Evolutionary conservation across 2,888 invertebrate species (phyloP).

Genomic region (Eurois occulta): DNA sequence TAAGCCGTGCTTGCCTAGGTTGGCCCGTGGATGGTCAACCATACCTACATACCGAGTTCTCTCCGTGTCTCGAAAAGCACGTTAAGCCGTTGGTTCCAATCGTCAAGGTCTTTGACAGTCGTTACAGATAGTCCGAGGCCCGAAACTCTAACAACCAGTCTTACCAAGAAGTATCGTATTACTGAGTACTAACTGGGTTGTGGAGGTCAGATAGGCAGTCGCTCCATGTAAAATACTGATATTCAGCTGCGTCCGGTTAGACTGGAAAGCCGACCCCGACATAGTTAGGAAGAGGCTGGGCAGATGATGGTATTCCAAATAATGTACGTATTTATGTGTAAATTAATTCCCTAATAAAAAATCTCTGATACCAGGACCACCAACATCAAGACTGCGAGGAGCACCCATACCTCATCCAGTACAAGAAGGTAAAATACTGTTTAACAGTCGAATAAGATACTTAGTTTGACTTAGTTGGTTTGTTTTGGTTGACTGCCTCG

Average conservation of each 20-base stretch:
- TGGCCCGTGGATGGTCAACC: not conserved
- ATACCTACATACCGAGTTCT: not conserved
- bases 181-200: not conserved
- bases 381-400: not conserved
- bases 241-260: not conserved
- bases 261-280: not conserved
- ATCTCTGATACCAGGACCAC: constrained; percentile 12
- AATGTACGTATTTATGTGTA: not conserved
- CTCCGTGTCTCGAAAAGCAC: not conserved
- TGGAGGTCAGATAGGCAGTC: not conserved
- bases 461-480: too few species aligned
- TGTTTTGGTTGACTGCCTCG: too few species aligned
- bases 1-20: not conserved
- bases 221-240: not conserved
- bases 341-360: not conserved
- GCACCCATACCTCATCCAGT: constrained; percentile 3
- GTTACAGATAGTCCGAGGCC: not conserved
- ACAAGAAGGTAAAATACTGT: constrained; percentile 32
- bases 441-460: too few species aligned
- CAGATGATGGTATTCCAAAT: not conserved
- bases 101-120: not conserved
- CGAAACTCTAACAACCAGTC: not conserved
- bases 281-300: not conserved
- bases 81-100: not conserved
- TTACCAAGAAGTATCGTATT: not conserved